Conservation (phyloP, 2,797 vertebrate species). For the Philypnodon macrostomus region DNA sequence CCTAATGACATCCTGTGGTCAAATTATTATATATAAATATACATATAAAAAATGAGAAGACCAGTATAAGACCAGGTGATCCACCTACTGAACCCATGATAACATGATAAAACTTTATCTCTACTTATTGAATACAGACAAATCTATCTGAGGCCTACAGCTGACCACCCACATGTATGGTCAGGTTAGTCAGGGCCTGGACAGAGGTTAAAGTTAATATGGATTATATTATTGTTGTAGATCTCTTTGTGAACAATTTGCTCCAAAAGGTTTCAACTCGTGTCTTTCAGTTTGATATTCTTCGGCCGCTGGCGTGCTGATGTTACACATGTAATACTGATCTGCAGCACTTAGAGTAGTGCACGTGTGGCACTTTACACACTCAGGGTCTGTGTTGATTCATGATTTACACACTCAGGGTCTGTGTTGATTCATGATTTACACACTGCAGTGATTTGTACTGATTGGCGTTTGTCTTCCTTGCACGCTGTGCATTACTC, state of each 20-base stretch:
- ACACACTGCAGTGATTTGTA: constrained; percentile 48
- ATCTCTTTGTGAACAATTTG: too few relatives aligned
- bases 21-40: too few relatives aligned
- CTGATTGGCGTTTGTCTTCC: constrained; percentile 43
- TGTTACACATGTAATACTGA: neutral
- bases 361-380: constrained; percentile 41
- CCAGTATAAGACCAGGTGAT: too few relatives aligned
- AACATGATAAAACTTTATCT: constrained; percentile 14
- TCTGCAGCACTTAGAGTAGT: constrained; percentile 9
- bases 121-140: constrained; percentile 22
- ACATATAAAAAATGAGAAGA: too few relatives aligned
- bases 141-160: constrained; percentile 19
- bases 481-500: constrained; percentile 62
- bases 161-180: constrained; percentile 32
- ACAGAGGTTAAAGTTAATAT: constrained; percentile 18
- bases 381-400: constrained; percentile 26
- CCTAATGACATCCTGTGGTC: too few relatives aligned
- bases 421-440: constrained; percentile 41
- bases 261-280: too few relatives aligned
- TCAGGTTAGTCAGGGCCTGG: constrained; percentile 12
- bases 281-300: too few relatives aligned
- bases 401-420: constrained; percentile 44
- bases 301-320: too few relatives aligned
- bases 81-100: too few relatives aligned
- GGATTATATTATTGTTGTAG: too few relatives aligned